These are phyloP conservation scores for Lasius platythorax DNA, from an alignment of 2,888 invertebrate species.

Conservation along the genomic window DNA sequence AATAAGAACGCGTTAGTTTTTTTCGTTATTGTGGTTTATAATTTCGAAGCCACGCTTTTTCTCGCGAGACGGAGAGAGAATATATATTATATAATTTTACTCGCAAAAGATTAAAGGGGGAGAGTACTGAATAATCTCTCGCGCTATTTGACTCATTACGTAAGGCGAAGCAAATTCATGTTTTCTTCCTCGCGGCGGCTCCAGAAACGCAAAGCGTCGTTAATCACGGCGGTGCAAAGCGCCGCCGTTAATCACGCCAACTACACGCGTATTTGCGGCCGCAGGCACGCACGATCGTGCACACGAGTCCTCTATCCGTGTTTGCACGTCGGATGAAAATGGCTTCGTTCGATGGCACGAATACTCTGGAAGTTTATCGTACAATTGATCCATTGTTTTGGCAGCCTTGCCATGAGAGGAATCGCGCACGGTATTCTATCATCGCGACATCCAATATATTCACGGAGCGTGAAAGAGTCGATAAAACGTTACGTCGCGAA, in stretches of 20 bases:
- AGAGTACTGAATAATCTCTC: neutral
- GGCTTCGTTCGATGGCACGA: constrained; percentile 38
- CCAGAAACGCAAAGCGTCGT: constrained; percentile 26
- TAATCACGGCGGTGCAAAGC: constrained; percentile 25
- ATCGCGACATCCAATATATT: neutral
- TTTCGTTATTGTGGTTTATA: neutral
- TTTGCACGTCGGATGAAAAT: constrained; percentile 40
- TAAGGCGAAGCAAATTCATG: constrained; percentile 27
- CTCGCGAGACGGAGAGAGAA: neutral
- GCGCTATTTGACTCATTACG: constrained; percentile 22
- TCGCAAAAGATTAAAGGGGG: neutral
- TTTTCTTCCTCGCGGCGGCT: constrained; percentile 27
- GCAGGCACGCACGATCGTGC: constrained; percentile 9
- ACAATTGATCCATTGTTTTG: constrained; percentile 54
- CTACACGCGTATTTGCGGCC: constrained; percentile 30
- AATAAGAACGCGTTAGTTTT: neutral
- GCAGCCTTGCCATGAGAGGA: neutral
- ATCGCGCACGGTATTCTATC: constrained; percentile 4
- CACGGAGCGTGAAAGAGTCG: neutral
- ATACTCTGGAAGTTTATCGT: constrained; percentile 45
- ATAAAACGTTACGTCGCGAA: neutral
- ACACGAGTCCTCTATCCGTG: constrained; percentile 1
- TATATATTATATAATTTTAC: neutral
- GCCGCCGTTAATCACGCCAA: constrained; percentile 46
- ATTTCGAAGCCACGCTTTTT: neutral